A percentile compares a stretch with the other conserved stretches of the same genome.
Conservation (phyloP, 2,888 invertebrate genomes). For the Cabera pusaria region DNA sequence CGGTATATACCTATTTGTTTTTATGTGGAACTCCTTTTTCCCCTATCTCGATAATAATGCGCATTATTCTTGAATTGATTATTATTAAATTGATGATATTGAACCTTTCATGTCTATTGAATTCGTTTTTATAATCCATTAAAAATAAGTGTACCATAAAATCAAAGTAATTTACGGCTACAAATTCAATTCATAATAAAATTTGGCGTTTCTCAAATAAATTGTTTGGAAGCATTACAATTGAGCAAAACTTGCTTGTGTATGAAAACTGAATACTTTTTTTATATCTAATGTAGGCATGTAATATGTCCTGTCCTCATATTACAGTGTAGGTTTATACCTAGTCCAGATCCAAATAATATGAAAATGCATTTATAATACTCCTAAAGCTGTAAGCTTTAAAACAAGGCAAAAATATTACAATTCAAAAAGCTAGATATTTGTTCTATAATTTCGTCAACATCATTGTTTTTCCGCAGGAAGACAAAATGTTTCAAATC, state of each 20-base stretch:
- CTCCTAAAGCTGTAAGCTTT: slow-evolving; percentile 6
- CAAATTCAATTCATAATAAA: slow-evolving; percentile 22
- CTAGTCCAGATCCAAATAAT: too few relatives aligned
- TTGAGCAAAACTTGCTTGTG: slow-evolving; percentile 31
- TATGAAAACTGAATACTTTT: slow-evolving; percentile 9
- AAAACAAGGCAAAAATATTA: neutral
- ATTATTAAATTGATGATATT: neutral
- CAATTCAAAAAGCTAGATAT: neutral
- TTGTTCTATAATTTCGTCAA: neutral
- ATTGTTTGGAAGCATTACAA: slow-evolving; percentile 30
- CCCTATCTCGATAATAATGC: slow-evolving; percentile 9
- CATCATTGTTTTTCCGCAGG: slow-evolving; percentile 25
- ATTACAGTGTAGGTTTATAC: too few relatives aligned
- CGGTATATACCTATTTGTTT: neutral
- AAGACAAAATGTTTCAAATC: slow-evolving; percentile 37
- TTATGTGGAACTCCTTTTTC: neutral
- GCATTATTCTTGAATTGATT: neutral
- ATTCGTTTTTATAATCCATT: slow-evolving; percentile 8
- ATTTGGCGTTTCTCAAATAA: slow-evolving; percentile 35
- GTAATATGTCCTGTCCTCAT: too few relatives aligned
- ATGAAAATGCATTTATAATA: neutral
- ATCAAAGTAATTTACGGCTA: slow-evolving; percentile 7
- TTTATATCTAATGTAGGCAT: slow-evolving; percentile 3
- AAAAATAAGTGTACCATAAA: slow-evolving; percentile 1
- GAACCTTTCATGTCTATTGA: slow-evolving; percentile 6